Base-by-base conservation (phyloP, 2,888 invertebrate species). In the Troides aeacus region DNA sequence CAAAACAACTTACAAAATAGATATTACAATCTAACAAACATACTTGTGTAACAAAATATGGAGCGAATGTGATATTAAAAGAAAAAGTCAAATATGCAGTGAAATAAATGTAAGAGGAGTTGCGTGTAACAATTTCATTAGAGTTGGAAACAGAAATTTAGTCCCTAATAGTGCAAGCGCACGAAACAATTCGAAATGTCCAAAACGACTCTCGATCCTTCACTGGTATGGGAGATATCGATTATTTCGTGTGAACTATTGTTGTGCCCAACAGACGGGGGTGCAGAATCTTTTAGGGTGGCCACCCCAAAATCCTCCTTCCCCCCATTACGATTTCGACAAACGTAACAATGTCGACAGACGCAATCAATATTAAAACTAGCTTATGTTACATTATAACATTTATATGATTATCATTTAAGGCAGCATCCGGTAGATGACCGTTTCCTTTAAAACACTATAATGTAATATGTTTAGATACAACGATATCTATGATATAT, bases 211-310 rank as follows among this genome's bases (percentile, higher is more conserved):
- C 70, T 68, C 68, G 69, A 67, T 73, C 64, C 64, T 69, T 71
- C 39, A 73, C 72, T 73, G 77, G 74, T 77, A 76, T 77, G 78
- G 78, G 71, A 76, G 74, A 75, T 90, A 92, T 91, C 83, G 91
- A 91, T 91, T 90, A 83, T 83, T 84, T 81, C 79, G 82, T 88
- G 87, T 87, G 88, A 88, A 88, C 90, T 91, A 90, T 91, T 90
- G 89, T 91, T 84, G 79, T 81, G 79, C 79, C 73, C 73, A 69
- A 76, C 80, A 79, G 82, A 81, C 81, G 84, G 87, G 87, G 84
- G 81, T 78, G 81, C 87, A 90, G 87, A 89, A 85, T 89, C 90
- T 82, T 82, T 65, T 84, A 82, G 91, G 90, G 81, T 77, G 89
- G 86, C 82, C 76, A 72, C 80, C 80, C 76, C 80, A 63, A 50